Base-by-base conservation (phyloP, 2,888 invertebrate species). In the Pristionchus exspectatus region DNA sequence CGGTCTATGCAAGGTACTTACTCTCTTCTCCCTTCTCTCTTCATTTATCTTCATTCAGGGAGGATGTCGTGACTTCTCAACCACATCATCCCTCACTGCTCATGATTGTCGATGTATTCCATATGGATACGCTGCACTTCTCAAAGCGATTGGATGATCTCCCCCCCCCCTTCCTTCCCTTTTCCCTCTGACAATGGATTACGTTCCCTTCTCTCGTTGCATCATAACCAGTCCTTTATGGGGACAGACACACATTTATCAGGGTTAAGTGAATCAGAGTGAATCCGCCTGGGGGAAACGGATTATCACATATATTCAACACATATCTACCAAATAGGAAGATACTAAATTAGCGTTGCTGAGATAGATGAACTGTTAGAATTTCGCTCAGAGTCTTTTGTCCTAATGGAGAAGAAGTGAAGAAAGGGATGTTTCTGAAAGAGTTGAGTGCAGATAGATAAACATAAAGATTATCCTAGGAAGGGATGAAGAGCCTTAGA, bases 51-150 rank as follows among this genome's bases (percentile, higher is more conserved):
- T 7, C 33, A 38, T 24, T 87, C 69, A 88, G 88, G 88, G 88
- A 16, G 88, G 88, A 2, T 88, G 88, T 33, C 88, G 88, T 77
- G 88, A 88, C 38, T 88, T 88, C 77, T 74, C 88, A 9, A 88
- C 88, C 10, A 88, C 88, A 9, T 59, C 88, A 12, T n/a, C 74
- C 2, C 77, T 88, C 30, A 74, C 74, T 33, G 59, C 88, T 88
- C 88, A 88, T 27, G 88, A 88, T 30, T 88, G 88, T 77, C n/a
- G 88, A 74, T 88, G 88, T n/a, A 88, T 88, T 77, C 88, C 88
- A 12, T 88, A 88, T 88, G 88, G 88, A 12, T 88, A 88, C 18
- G 88, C 77, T 30, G 88, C 88, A n/a, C 88, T 88, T 54, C 88
- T 88, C 56, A 88, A 88, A 77, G 63, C 63, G 24, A 74, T 88